Evolutionary conservation across 2,113 vertebrate genomes (phyloP), one percentile per base, ranked within the genome.

Genomic region (Pycnonotus jocosus): DNA sequence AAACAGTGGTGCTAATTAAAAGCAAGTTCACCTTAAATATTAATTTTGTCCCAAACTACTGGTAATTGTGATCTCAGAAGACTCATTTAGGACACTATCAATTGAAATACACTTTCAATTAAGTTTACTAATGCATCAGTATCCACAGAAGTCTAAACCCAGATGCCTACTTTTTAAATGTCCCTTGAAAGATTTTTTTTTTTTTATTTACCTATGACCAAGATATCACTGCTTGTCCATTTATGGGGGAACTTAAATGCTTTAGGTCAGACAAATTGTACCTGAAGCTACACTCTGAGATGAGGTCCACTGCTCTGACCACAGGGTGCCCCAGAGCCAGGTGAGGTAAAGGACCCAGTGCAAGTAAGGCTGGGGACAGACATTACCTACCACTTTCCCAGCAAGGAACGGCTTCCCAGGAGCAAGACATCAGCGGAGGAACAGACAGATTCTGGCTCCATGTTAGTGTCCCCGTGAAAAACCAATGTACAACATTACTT

Each of bases 261-360:
- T 42, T 40, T 68, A 33, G 1, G 0, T 37, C 47, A 44, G 27
- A 58, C 15, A 69, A 80, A 88, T 1, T 0, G 1, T 20, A 9
- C 10, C 76, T 66, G 28, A 31, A 64, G 38, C 47, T 15, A 18
- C n/a, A 64, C 1, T 12, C 15, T 6, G 21, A 17, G 44, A 54
- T 22, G 27, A 84, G 25, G 21, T 8, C 22, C 31, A 15, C n/a
- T 27, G 1, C 12, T 60, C 30, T 14, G 12, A 71, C 24, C 38
- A 69, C 13, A 60, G 9, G 4, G 11, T 56, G 24, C 22, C 23
- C 33, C 16, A 15, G 0, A 16, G n/a, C 18, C 48, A 64, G 23
- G 10, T n/a, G 27, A 81, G 13, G 40, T 18, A 25, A 53, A 3
- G 0, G 57, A 64, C 9, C 2, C 72, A 50, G 8, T 4, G 38